Percentiles rank a stretch among this genome's conserved stretches.
These are phyloP conservation scores for Diacarnus erythraeanus DNA, from an alignment of 37 sponge, comb jelly and placozoan species.

Conservation along the genomic window DNA sequence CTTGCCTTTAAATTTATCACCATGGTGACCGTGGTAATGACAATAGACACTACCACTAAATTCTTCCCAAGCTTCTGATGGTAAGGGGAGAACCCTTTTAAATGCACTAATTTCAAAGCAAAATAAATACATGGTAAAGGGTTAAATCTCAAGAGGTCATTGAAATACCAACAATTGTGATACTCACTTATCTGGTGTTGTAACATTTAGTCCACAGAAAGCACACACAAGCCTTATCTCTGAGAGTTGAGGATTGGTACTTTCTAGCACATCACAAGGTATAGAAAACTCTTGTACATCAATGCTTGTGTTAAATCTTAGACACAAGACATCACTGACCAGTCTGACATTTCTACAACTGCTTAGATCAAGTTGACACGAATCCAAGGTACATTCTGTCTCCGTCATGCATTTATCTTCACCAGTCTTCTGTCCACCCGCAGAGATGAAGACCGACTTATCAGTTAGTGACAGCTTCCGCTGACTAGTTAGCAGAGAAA, in stretches of 20 bases:
- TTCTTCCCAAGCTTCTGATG: slow-evolving; percentile 62
- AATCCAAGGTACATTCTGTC: background rate
- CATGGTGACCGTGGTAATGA: slow-evolving; percentile 30
- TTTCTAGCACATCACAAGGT: background rate
- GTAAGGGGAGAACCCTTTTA: slow-evolving; percentile 58
- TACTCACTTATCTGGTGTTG: slow-evolving; percentile 7
- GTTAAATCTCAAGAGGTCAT: background rate
- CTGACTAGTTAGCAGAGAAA: slow-evolving; percentile 5
- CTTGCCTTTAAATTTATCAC: background rate
- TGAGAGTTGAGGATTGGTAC: background rate
- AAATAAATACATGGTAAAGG: background rate
- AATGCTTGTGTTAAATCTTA: slow-evolving; percentile 11
- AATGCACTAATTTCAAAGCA: slow-evolving; percentile 18
- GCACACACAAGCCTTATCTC: slow-evolving; percentile 1
- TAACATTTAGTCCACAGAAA: slow-evolving; percentile 16
- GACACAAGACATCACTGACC: slow-evolving; percentile 1
- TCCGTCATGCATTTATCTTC: too few species aligned
- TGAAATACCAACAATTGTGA: background rate
- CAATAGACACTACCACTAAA: slow-evolving; percentile 49
- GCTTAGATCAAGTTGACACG: background rate
- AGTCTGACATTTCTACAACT: background rate
- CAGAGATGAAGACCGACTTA: background rate
- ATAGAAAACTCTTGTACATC: background rate
- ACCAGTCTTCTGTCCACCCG: background rate
- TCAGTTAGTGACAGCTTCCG: background rate